Evolutionary conservation across 2,888 invertebrate species (phyloP).

Genomic region (Keiferia lycopersicella): DNA sequence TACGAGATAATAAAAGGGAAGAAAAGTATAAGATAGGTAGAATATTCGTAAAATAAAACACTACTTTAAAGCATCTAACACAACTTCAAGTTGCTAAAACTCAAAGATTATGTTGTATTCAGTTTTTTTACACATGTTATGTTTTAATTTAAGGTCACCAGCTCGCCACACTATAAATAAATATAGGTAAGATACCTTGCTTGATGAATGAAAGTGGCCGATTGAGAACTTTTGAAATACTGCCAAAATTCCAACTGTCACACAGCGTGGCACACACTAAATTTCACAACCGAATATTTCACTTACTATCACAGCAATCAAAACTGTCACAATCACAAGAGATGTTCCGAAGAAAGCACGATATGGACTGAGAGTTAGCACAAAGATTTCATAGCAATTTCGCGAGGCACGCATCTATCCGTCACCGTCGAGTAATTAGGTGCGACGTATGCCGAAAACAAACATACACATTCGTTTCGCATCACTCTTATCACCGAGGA

Average conservation of each 20-base stretch:
- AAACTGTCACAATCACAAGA: conserved; percentile 19
- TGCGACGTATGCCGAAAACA: conserved; percentile 42
- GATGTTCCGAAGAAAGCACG: conserved; percentile 40
- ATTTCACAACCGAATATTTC: conserved; percentile 12
- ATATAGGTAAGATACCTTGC: not conserved
- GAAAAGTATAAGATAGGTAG: too few species aligned
- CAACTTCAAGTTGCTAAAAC: too few species aligned
- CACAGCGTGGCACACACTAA: not conserved
- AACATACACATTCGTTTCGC: conserved; percentile 36
- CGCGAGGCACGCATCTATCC: conserved; percentile 67
- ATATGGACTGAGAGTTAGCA: conserved; percentile 46
- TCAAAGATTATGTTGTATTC: too few species aligned
- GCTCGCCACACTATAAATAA: not conserved
- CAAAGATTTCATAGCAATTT: conserved; percentile 70
- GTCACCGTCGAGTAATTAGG: conserved; percentile 69
- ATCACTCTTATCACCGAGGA: conserved; percentile 38
- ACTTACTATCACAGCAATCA: conserved; percentile 10
- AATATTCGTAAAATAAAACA: too few species aligned
- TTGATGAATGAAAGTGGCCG: conserved; percentile 13
- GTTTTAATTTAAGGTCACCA: too few species aligned
- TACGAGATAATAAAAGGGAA: too few species aligned
- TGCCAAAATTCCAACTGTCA: conserved; percentile 21
- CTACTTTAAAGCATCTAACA: too few species aligned
- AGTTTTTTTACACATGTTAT: too few species aligned
- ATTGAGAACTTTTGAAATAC: conserved; percentile 8